Evolutionary conservation across 2,113 vertebrate genomes (phyloP), one percentile per base, ranked within the genome.

Genomic region (Dipodomys spectabilis): DNA sequence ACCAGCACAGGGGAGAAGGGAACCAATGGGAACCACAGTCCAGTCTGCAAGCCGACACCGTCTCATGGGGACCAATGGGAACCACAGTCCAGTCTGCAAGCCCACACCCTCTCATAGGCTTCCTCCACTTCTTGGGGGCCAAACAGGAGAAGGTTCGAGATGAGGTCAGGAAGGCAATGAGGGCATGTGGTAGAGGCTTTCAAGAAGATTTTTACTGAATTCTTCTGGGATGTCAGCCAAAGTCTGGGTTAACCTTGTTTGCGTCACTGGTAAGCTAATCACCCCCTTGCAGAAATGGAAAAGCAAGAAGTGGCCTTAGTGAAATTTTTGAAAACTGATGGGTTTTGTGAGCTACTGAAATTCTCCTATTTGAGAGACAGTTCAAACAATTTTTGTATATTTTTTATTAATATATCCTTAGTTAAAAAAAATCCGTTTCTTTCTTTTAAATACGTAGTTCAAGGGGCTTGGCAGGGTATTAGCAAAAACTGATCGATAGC

Each of bases 171-270:
- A 49, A 93, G 90, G 39, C 89, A 77, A 82, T 69, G 57, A 71
- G 60, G 65, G 15, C 64, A 69, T 6, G 62, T 1, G 5, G 69
- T 3, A 44, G 77, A 95, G 64, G 82, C 69, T 64, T 88, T 78
- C 78, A 72, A n/a, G 87, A 86, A 78, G 64, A 57, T 57, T 44
- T 87, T 80, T 69, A 32, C 95, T 90, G 68, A 92, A 32, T 95
- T 73, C 82, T 87, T 72, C 94, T 88, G 90, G 95, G 96, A 92
- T 15, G 85, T 75, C 74, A 72, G 96, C 95, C 96, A 97, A 95
- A 88, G 65, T 44, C 84, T 25, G 74, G 93, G 95, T 95, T 95
- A 95, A 92, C 96, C 93, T 90, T 95, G 62, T 67, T 86, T 88
- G 82, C 88, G n/a, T 95, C 93, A 94, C 82, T 74, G 85, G 87